Evolutionary conservation across 2,797 vertebrate genomes (phyloP), one percentile per base, ranked within the genome.

Genomic region (Protonibea diacanthus): DNA sequence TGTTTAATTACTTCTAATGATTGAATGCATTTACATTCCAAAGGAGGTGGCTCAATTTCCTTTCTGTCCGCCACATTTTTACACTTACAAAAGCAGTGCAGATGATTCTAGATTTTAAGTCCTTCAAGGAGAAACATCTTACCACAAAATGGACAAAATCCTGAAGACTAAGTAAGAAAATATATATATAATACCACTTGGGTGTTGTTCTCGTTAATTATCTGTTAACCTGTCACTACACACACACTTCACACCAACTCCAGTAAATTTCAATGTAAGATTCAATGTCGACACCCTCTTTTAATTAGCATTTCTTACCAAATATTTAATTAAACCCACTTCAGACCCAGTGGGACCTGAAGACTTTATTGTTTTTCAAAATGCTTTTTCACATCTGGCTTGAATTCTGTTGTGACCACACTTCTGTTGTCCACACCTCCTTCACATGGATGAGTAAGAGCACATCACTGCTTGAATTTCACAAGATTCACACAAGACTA

Each of bases 1-100:
- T 25, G 13, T 53, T 76, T 76, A 75, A 74, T 75, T 52, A 68
- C 56, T 25, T 52, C 49, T 40, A 44, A 55, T 62, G 40, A 69
- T 3, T 61, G 40, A 67, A 75, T 52, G 44, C n/a, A 66, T 59
- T 66, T 59, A 29, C 53, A 52, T 66, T 59, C 10, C n/a, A 58
- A 59, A 58, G 55, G 23, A 38, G 8, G 33, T 44, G 23, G 49
- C 25, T 10, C 1, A 3, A 52, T 21, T 29, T 45, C 12, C 2
- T 20, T 52, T 52, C 42, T 27, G n/a, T 60, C 40, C 25, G 12
- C 5, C 48, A 44, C 13, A 44, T 20, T 25, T 51, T 71, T 47
- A 68, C 13, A 44, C 33, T 29, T n/a, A 9, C 2, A 21, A 52
- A 21, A 42, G 47, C n/a, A 59, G 13, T 2, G 4, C 25, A 23